These are phyloP conservation scores for Cheilosia vulpina DNA, from an alignment of 2,888 invertebrate genomes.

Conservation along the genomic window DNA sequence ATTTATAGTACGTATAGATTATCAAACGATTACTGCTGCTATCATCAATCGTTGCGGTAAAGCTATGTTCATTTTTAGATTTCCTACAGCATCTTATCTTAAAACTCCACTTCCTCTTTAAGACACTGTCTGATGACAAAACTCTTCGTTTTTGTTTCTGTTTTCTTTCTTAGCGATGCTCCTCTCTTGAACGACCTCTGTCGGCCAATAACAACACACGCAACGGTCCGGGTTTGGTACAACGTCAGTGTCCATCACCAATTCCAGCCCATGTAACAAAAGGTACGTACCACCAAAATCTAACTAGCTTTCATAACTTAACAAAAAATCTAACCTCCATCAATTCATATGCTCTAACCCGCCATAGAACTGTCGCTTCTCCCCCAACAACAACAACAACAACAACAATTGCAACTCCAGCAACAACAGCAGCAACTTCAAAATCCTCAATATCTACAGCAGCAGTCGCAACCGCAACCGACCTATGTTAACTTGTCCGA, in stretches of 20 bases:
- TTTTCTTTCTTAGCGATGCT: conserved; percentile 86
- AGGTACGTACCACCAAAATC: conserved; percentile 83
- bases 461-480: conserved; percentile 85
- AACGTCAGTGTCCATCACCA: conserved; percentile 87
- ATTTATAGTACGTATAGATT: background rate
- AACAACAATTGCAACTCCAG: conserved; percentile 76
- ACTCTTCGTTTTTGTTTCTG: background rate
- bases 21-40: conserved; percentile 5
- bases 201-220: conserved; percentile 85
- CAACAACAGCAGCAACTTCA: conserved; percentile 77
- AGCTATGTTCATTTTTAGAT: conserved; percentile 1
- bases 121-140: background rate
- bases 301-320: background rate
- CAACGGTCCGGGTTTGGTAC: conserved; percentile 82
- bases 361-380: conserved; percentile 76
- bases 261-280: conserved; percentile 91
- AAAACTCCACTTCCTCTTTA: too few relatives aligned
- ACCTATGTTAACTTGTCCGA: conserved; percentile 97
- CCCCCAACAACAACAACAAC: conserved; percentile 78
- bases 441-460: conserved; percentile 69
- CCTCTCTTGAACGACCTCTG: conserved; percentile 92
- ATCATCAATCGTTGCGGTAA: conserved; percentile 1
- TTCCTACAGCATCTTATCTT: conserved; percentile 22
- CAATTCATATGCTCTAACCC: conserved; percentile 47
- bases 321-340: conserved; percentile 63